These are phyloP conservation scores for Sarcophaga variegata DNA, from an alignment of 2,888 invertebrate species.

Conservation along the genomic window DNA sequence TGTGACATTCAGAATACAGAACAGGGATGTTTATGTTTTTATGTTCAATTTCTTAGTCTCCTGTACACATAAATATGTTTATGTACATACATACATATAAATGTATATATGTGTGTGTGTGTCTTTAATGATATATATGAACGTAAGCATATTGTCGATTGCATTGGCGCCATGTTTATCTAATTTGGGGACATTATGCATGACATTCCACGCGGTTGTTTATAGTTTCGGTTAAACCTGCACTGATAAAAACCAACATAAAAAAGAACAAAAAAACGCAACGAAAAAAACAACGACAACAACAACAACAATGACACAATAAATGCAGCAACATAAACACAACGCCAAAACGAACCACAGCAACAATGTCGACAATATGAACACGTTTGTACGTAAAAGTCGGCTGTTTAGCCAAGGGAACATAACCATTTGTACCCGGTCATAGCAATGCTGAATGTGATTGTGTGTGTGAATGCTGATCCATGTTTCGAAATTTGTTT, in stretches of 20 bases:
- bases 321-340: neutral
- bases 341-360: neutral
- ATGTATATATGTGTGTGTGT: slow-evolving; percentile 25
- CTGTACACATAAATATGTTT: neutral
- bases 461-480: no score
- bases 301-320: neutral
- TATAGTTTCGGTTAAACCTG: slow-evolving; percentile 81
- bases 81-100: neutral
- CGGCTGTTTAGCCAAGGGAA: slow-evolving; percentile 50
- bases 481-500: neutral
- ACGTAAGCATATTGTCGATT: slow-evolving; percentile 68
- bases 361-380: neutral
- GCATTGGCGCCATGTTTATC: slow-evolving; percentile 69
- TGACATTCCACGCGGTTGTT: slow-evolving; percentile 82
- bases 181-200: slow-evolving; percentile 81
- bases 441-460: neutral
- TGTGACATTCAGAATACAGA: no score
- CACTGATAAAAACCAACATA: slow-evolving; percentile 77
- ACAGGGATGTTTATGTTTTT: no score
- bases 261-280: slow-evolving; percentile 47
- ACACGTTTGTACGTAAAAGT: neutral
- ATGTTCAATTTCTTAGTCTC: no score
- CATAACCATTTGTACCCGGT: slow-evolving; percentile 19
- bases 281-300: slow-evolving; percentile 11
- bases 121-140: slow-evolving; percentile 61